Percentiles rank a stretch among this genome's conserved stretches.
phyloP scores from a whole-genome alignment of 2,888 invertebrate genomes.

The Gymnocheta viridis region DNA sequence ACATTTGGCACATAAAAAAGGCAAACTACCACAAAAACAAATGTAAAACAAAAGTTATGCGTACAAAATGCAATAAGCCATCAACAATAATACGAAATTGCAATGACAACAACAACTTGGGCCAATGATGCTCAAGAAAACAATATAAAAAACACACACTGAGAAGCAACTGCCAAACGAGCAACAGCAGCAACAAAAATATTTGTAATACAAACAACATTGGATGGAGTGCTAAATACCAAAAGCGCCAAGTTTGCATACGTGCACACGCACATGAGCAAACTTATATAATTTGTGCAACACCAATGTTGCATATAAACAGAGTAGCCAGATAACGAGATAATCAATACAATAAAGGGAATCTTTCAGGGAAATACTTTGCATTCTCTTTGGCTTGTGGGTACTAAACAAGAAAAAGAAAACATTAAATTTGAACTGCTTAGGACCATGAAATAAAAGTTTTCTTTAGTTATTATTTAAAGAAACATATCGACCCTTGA shows the following conservation, averaged over 20 bases:
- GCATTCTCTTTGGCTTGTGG: no score
- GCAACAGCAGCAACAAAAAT: constrained; percentile 16
- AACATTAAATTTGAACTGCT: no score
- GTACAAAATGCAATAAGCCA: constrained; percentile 60
- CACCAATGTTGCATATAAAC: background rate
- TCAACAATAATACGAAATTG: constrained; percentile 55
- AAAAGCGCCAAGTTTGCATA: constrained; percentile 50
- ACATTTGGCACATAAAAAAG: constrained; percentile 47
- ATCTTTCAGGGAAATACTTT: background rate
- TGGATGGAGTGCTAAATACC: constrained; percentile 62
- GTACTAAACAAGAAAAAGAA: no score
- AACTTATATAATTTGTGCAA: background rate
- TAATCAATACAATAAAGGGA: background rate
- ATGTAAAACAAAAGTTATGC: constrained; percentile 55
- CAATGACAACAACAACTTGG: constrained; percentile 51
- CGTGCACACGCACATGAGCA: background rate
- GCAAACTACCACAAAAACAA: constrained; percentile 29
- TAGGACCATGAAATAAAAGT: no score
- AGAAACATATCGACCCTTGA: no score
- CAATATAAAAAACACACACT: background rate
- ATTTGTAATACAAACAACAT: constrained; percentile 52
- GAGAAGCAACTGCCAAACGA: constrained; percentile 2
- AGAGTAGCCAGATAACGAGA: background rate
- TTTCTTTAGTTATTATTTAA: no score
- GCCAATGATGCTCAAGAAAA: constrained; percentile 54